Base-by-base conservation (phyloP, 53 echinoderm and acorn worm genomes). In the Zoroaster sp. region DNA sequence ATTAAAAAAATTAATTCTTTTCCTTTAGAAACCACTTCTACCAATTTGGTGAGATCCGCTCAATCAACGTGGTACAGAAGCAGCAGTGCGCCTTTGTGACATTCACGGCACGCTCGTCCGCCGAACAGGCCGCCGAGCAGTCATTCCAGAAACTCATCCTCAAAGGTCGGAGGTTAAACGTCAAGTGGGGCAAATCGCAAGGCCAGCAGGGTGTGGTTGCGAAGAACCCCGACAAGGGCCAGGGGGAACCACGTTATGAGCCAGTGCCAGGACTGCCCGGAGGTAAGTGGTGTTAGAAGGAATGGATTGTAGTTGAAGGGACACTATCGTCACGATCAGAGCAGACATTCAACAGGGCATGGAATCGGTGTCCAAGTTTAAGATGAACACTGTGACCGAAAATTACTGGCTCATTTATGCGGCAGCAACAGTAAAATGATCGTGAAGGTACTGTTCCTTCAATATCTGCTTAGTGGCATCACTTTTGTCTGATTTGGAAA, bases 1-100 rank as follows among this genome's bases (percentile, higher is more conserved):
- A n/a, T n/a, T n/a, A n/a, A 41, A 6, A 69, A 4, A 39, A 4
- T 78, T 79, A 17, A 20, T 20, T 28, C 21, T 52, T 88, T 82
- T 89, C 39, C 12, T 18, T 37, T 69, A 99, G 99, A 82, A 88
- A 94, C 71, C 95, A 99, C 74, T 99, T 99, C 34, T 99, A 99
- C 52, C 99, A 99, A 78, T 96, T 99, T 93, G 99, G 99, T 6
- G 99, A 99, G 87, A 93, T 99, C 13, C 94, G 99, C 21, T 91
- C 93, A 73, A 94, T 96, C 80, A 99, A 96, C 49, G 94, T 99
- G 17, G 96, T 99, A 11, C 95, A 93, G 52, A 95, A 95, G 63
- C 99, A 99, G 89, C 99, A 96, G 93, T 99, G 99, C 81, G 96
- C 99, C 18, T 99, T 99, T 72, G 96, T 99, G 40, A 96, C 94